These are phyloP conservation scores for Holothuria glaberrima DNA, from an alignment of 35 echinoderm and acorn worm genomes.

Conservation along the genomic window DNA sequence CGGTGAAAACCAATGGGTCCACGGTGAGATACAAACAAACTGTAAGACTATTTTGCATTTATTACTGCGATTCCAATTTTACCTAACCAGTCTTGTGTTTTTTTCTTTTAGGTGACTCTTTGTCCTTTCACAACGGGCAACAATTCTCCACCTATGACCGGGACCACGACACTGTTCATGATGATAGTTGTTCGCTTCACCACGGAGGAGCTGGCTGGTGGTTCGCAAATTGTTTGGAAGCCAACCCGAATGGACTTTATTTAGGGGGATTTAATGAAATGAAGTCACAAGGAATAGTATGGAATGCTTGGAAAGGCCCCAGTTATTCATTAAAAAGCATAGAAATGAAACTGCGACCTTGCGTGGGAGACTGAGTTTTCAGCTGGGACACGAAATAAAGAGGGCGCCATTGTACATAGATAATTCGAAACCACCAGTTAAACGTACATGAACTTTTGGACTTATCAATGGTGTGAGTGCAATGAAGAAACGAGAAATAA, in stretches of 20 bases:
- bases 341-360: constrained; percentile 65
- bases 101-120: constrained; percentile 56
- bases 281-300: constrained; percentile 68
- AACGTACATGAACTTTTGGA: too few species aligned
- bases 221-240: constrained; percentile 64
- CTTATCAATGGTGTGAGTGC: too few species aligned
- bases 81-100: background rate
- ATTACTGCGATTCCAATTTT: background rate
- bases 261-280: constrained; percentile 64
- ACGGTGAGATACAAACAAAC: too few species aligned
- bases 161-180: constrained; percentile 46
- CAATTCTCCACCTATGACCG: constrained; percentile 73
- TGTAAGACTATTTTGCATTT: too few species aligned
- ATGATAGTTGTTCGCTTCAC: constrained; percentile 50
- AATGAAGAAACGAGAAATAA: too few species aligned
- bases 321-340: constrained; percentile 85
- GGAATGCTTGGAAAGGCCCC: constrained; percentile 79
- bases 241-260: constrained; percentile 81
- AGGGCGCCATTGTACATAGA: background rate
- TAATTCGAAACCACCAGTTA: background rate
- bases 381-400: background rate
- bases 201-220: constrained; percentile 78
- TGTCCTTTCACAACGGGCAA: constrained; percentile 52
- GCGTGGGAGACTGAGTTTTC: constrained; percentile 1
- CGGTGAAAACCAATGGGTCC: too few species aligned